Evolutionary conservation across 2,797 vertebrate species (phyloP).

Genomic region (Spondyliosoma cantharus): DNA sequence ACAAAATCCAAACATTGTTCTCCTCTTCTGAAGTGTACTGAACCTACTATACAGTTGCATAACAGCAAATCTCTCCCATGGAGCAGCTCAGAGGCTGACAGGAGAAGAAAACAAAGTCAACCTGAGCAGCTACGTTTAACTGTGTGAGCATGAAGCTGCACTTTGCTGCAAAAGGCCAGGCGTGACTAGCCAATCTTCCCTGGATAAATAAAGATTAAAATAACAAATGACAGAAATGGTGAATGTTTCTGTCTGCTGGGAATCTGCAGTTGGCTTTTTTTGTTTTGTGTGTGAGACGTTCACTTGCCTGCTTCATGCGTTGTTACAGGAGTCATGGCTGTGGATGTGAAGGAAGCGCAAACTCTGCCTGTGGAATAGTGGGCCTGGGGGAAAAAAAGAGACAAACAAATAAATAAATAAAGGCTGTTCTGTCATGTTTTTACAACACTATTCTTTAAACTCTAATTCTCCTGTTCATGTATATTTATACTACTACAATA

Average conservation of each 20-base stretch:
- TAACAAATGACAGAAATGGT: not conserved
- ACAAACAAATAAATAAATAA: not conserved
- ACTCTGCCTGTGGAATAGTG: slow-evolving; percentile 98
- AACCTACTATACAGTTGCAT: slow-evolving; percentile 51
- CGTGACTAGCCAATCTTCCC: slow-evolving; percentile 1
- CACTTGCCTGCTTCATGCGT: slow-evolving; percentile 91
- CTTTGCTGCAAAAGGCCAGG: slow-evolving; percentile 20
- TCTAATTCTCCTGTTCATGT: not conserved
- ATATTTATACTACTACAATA: not conserved
- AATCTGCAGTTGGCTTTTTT: not conserved
- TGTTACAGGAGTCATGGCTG: slow-evolving; percentile 95
- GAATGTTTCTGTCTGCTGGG: slow-evolving; percentile 8
- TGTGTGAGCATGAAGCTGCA: slow-evolving; percentile 28
- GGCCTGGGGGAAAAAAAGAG: slow-evolving; percentile 81
- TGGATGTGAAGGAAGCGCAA: slow-evolving; percentile 97
- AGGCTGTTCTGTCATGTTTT: not conserved
- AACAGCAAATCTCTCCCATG: slow-evolving; percentile 47
- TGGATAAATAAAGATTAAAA: slow-evolving; percentile 28
- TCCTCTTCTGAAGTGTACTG: slow-evolving; percentile 45
- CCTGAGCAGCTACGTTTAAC: slow-evolving; percentile 33
- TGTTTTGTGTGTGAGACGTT: not conserved
- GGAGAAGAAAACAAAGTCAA: slow-evolving; percentile 31
- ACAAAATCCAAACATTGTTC: slow-evolving; percentile 41
- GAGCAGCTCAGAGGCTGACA: slow-evolving; percentile 53
- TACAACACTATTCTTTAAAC: not conserved